Evolutionary conservation across 2,888 invertebrate species (phyloP).

Genomic region (Tribolium freemani): DNA sequence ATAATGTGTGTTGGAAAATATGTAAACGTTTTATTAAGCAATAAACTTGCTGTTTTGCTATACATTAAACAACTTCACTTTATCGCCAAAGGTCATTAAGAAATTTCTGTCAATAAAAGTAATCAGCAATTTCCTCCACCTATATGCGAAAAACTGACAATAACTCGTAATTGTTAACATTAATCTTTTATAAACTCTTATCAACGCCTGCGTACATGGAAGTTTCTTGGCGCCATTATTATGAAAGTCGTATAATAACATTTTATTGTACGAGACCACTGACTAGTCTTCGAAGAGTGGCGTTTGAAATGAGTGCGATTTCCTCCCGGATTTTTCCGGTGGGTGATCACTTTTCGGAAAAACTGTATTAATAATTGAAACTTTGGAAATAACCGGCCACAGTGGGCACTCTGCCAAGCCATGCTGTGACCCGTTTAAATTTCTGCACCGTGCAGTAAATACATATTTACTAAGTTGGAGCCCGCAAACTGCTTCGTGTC

Average conservation of each 20-base stretch:
- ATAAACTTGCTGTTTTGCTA: conserved; percentile 7
- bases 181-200: conserved; percentile 13
- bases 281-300: not conserved
- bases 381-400: conserved; percentile 5
- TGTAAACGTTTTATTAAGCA: conserved; percentile 15
- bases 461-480: conserved; percentile 10
- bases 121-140: conserved; percentile 4
- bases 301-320: conserved; percentile 2
- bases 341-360: not conserved
- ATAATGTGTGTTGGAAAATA: conserved; percentile 6
- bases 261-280: conserved; percentile 24
- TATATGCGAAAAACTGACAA: conserved; percentile 4
- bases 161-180: conserved; percentile 18
- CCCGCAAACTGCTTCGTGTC: conserved; percentile 23
- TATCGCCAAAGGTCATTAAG: conserved; percentile 7
- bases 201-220: conserved; percentile 9
- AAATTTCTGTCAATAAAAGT: not conserved
- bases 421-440: conserved; percentile 10
- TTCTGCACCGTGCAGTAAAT: conserved; percentile 6
- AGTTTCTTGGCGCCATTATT: conserved; percentile 33
- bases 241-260: conserved; percentile 24
- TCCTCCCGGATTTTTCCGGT: not conserved
- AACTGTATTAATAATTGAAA: not conserved
- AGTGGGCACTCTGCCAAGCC: conserved; percentile 7
- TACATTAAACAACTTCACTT: not conserved